Percentiles rank a stretch among this genome's conserved stretches.
Conservation (phyloP, 2,888 invertebrate genomes). For the Mythimna lalbum region DNA sequence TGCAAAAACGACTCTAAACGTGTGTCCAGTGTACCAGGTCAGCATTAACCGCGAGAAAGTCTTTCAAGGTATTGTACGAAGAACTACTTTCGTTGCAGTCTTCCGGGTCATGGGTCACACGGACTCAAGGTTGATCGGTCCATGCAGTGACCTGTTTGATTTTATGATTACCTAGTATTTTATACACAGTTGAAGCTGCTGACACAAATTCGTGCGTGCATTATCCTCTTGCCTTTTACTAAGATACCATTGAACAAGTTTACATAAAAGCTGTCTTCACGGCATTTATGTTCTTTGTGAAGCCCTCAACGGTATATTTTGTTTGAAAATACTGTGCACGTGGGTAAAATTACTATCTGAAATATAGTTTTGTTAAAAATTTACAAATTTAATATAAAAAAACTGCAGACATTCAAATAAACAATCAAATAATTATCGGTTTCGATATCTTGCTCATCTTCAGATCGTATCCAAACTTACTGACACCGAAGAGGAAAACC, state of each 20-base stretch:
- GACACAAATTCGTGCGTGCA: conserved; percentile 50
- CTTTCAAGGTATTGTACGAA: conserved; percentile 72
- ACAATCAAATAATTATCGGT: background rate
- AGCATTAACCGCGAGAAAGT: conserved; percentile 79
- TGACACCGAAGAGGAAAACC: background rate
- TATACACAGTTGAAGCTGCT: conserved; percentile 51
- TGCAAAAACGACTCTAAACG: conserved; percentile 48
- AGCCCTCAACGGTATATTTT: background rate
- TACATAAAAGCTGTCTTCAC: conserved; percentile 24
- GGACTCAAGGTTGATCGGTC: conserved; percentile 71
- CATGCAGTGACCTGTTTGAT: conserved; percentile 76
- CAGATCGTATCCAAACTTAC: background rate
- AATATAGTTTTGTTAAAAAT: too few species aligned
- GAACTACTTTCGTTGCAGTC: conserved; percentile 79
- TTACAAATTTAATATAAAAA: too few species aligned
- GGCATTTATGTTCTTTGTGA: conserved; percentile 24
- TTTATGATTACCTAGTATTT: conserved; percentile 77
- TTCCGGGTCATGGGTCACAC: conserved; percentile 74
- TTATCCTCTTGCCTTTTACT: conserved; percentile 26
- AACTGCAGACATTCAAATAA: too few species aligned
- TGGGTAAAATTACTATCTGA: background rate
- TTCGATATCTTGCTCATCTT: background rate
- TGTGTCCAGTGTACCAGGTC: conserved; percentile 73
- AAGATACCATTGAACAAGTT: conserved; percentile 24
- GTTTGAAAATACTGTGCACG: background rate